A percentile compares a stretch with the other conserved stretches of the same genome.
phyloP scores from a whole-genome alignment of 1,140 invertebrate species.

The Oryctes rhinoceros region DNA sequence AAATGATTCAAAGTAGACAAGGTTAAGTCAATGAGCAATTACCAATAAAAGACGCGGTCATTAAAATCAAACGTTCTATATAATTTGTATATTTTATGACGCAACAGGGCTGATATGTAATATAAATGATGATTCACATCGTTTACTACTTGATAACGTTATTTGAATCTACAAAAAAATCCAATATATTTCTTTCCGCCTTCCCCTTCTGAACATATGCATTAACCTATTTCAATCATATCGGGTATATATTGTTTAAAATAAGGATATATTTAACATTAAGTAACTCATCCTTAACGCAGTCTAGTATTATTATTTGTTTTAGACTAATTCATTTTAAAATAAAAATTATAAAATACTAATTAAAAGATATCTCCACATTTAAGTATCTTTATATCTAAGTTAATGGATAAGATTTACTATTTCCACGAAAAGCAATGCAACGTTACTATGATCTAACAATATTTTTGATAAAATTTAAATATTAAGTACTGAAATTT shows the following conservation, averaged over 20 bases:
- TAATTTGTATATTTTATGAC: slow-evolving; percentile 35
- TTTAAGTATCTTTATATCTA: background rate
- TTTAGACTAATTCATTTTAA: background rate
- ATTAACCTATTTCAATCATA: slow-evolving; percentile 16
- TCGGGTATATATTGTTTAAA: background rate
- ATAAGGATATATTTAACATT: background rate
- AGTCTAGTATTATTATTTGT: background rate
- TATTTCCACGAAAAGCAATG: background rate
- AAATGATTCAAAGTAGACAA: slow-evolving; percentile 15
- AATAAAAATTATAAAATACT: background rate
- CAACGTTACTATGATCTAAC: background rate
- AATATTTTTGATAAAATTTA: background rate
- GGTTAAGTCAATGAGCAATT: background rate
- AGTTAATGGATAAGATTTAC: background rate
- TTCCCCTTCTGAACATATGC: slow-evolving; percentile 24
- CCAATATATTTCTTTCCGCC: slow-evolving; percentile 29
- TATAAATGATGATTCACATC: slow-evolving; percentile 27
- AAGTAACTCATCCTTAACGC: background rate
- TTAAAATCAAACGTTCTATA: slow-evolving; percentile 1
- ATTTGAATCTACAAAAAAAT: slow-evolving; percentile 21
- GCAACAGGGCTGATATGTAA: slow-evolving; percentile 25
- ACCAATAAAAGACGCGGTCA: slow-evolving; percentile 15
- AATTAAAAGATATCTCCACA: background rate
- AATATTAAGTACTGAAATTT: background rate
- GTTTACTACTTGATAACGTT: slow-evolving; percentile 27